Evolutionary conservation across 2,888 invertebrate species (phyloP), one percentile per base, ranked within the genome.

Genomic region (Gari tellinella): DNA sequence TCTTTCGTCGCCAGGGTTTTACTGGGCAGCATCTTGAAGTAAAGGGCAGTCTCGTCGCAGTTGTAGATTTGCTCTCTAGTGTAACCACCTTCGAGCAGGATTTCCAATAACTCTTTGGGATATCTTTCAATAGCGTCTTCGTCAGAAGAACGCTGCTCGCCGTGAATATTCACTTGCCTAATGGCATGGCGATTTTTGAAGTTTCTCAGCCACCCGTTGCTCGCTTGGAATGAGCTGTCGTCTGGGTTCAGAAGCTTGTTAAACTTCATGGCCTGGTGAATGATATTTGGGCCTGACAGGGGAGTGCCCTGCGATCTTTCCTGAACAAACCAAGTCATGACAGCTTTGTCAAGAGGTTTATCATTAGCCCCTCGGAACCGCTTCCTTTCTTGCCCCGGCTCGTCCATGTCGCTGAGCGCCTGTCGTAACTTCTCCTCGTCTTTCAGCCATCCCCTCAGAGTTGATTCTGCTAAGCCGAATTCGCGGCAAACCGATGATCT

Each of bases 11-110:
- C 72, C 17, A 73, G 55, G n/a, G 81, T 81, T 37, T 60, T 38
- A 19, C 58, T 65, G 17, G 82, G 83, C 60, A 83, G 63, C 58
- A 73, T 77, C 55, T 75, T 84, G 67, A 65, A 83, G 60, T 46
- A 56, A n/a, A n/a, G n/a, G n/a, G n/a, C n/a, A n/a, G n/a, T n/a
- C n/a, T n/a, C n/a, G n/a, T n/a, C n/a, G n/a, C n/a, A n/a, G n/a
- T n/a, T n/a, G n/a, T n/a, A n/a, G n/a, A n/a, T n/a, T n/a, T n/a
- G n/a, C n/a, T n/a, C n/a, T n/a, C n/a, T n/a, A n/a, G n/a, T n/a
- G n/a, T n/a, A n/a, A n/a, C n/a, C n/a, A n/a, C n/a, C n/a, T n/a
- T n/a, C n/a, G n/a, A n/a, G n/a, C n/a, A n/a, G n/a, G n/a, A n/a
- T n/a, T n/a, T n/a, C n/a, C n/a, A n/a, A n/a, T n/a, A n/a, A n/a